Evolutionary conservation across 2,888 invertebrate species (phyloP).

Genomic region (Limenitis camilla): DNA sequence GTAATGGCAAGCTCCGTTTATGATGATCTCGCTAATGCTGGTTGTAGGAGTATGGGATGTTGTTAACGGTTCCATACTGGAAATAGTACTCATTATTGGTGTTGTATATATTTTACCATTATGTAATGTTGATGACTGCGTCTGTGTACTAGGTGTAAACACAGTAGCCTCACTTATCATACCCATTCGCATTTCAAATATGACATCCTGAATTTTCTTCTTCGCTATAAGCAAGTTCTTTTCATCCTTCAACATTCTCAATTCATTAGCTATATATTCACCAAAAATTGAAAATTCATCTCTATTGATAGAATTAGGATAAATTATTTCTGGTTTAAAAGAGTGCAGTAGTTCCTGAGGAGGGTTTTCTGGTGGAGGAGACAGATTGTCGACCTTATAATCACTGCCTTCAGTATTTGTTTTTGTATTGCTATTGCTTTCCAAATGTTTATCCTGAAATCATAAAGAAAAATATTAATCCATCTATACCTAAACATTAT

Average conservation of each 20-base stretch:
- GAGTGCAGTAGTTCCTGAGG: conserved; percentile 38
- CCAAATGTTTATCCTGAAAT: conserved; percentile 50
- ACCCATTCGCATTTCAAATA: conserved; percentile 77
- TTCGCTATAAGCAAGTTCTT: conserved; percentile 73
- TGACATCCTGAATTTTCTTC: conserved; percentile 76
- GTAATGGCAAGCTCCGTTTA: conserved; percentile 58
- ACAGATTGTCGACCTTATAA: conserved; percentile 40
- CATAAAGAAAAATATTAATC: background rate
- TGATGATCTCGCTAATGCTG: conserved; percentile 60
- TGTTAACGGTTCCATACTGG: conserved; percentile 52
- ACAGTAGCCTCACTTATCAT: conserved; percentile 60
- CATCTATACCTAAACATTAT: no score
- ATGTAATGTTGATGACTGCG: conserved; percentile 38
- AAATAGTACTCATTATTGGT: conserved; percentile 44
- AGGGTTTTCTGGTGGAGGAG: conserved; percentile 48
- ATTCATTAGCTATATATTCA: conserved; percentile 76
- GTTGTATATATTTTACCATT: conserved; percentile 50
- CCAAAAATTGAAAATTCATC: conserved; percentile 76
- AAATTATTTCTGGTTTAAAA: conserved; percentile 40
- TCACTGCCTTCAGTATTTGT: conserved; percentile 40
- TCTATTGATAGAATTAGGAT: conserved; percentile 37
- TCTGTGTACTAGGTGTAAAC: conserved; percentile 38
- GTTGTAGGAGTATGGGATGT: conserved; percentile 46
- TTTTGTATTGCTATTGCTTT: conserved; percentile 27
- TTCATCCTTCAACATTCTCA: conserved; percentile 71